A percentile compares a stretch with the other conserved stretches of the same genome.
Conservation (phyloP, 2,888 invertebrate species). For the Embidobia sp. region DNA sequence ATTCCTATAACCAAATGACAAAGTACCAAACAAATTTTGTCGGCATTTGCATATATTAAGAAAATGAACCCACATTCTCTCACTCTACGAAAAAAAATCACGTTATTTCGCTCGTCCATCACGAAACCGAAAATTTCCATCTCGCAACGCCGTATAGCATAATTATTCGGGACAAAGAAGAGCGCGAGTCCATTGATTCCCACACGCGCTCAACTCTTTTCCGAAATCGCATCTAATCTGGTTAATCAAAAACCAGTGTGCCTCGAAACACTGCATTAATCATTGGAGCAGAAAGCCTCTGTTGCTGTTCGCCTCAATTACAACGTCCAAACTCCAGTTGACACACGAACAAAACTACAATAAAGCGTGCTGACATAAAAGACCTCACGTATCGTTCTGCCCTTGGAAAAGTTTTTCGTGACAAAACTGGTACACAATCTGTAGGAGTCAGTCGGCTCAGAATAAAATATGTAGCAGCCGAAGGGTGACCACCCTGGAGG, state of each 20-base stretch:
- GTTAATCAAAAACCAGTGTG: conserved; percentile 7
- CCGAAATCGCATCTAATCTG: conserved; percentile 13
- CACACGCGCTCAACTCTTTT: conserved; percentile 23
- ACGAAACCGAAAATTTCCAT: no score
- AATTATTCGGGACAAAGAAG: no score
- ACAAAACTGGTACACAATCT: conserved; percentile 56
- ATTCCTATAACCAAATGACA: no score
- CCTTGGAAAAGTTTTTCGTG: conserved; percentile 54
- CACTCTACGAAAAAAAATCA: no score
- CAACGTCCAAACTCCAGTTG: conserved; percentile 37
- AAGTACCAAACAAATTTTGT: no score
- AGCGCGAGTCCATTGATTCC: no score
- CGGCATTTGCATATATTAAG: no score
- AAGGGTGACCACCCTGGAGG: conserved; percentile 69
- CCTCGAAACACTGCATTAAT: conserved; percentile 35
- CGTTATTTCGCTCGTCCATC: no score
- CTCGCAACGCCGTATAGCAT: no score
- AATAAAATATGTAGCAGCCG: no score
- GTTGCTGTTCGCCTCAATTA: conserved; percentile 36
- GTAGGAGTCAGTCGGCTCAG: no score
- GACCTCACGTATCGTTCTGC: conserved; percentile 55
- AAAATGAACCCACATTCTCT: no score
- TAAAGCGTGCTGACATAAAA: conserved; percentile 54
- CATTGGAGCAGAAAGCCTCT: conserved; percentile 18
- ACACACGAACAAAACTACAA: conserved; percentile 47